Base-by-base conservation (phyloP, 1,140 invertebrate species). In the Tetramorium simillimum region DNA sequence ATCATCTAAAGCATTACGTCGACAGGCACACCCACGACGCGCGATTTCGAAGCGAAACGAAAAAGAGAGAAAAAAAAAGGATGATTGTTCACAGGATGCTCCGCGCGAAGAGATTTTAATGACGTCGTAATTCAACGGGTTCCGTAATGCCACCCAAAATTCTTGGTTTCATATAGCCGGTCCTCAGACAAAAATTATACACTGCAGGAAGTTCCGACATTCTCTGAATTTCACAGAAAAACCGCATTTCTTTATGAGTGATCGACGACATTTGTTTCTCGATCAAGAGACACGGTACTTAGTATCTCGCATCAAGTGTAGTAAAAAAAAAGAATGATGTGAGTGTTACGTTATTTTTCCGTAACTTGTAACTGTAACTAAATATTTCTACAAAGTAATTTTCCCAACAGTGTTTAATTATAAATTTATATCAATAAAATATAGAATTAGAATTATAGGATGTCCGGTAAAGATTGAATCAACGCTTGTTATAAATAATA, bases 101-200 rank as follows among this genome's bases (percentile, higher is more conserved):
- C 28, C 28, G n/a, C 85, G 51, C 75, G 70, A 89, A 37, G 82
- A 87, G 58, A 89, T 87, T 90, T 90, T 86, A 86, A 91, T 80
- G 56, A 67, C 86, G 65, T 85, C 86, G 60, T 91, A 91, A 88
- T 91, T 91, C 88, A 91, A 60, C 77, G 51, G 58, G 72, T 86
- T 75, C 80, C 51, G 53, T 70, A 80, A 86, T 60, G 21, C 21
- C 75, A 28, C 58, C 37, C 56, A n/a, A 81, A 69, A 70, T 69
- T 56, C 33, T 40, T 28, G 33, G n/a, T 81, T 81, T 81, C 43
- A 51, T 51, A 51, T 49, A 51, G 43, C 12, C 43, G n/a, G 14
- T n/a, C 12, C 43, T 56, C 21, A 16, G 16, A 24, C 69, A 60
- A 51, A 70, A 81, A 70, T 69, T 69, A 37, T n/a, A 53, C 5